phyloP scores from a whole-genome alignment of 2,113 vertebrate species.

The Silurus glanis region DNA sequence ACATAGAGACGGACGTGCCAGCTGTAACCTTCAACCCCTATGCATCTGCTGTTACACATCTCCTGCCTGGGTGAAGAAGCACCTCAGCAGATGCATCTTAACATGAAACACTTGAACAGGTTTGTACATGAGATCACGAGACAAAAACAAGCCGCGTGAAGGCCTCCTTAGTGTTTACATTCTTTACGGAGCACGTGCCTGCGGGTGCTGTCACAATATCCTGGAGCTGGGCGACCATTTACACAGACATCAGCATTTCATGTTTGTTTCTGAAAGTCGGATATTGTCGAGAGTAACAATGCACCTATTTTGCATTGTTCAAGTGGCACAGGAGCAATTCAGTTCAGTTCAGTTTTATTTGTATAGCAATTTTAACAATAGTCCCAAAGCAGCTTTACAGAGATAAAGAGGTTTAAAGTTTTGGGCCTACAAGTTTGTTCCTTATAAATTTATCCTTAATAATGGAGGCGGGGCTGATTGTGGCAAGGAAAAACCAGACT shows the following conservation, averaged over 20 bases:
- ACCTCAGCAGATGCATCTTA: background rate
- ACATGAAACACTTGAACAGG: background rate
- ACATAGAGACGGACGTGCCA: slow-evolving; percentile 4
- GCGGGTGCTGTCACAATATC: background rate
- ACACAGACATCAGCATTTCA: background rate
- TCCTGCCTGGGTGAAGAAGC: background rate
- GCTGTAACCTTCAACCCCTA: background rate
- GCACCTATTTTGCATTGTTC: background rate
- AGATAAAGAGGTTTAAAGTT: no score
- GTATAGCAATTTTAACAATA: no score
- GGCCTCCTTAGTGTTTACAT: slow-evolving; percentile 9
- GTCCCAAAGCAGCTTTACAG: no score
- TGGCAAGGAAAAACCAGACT: no score
- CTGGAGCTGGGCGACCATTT: background rate
- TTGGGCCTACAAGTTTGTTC: no score
- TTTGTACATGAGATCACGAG: background rate
- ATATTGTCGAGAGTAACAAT: background rate
- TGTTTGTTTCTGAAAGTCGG: background rate
- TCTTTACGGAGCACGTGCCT: background rate
- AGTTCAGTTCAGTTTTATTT: no score
- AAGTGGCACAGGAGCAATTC: background rate
- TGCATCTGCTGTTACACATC: background rate
- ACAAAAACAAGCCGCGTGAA: background rate
- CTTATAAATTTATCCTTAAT: no score
- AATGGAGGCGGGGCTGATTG: no score